Percentiles rank a stretch among this genome's conserved stretches.
Evolutionary conservation across 2,888 invertebrate genomes (phyloP).

Genomic region (Glomeris marginata): DNA sequence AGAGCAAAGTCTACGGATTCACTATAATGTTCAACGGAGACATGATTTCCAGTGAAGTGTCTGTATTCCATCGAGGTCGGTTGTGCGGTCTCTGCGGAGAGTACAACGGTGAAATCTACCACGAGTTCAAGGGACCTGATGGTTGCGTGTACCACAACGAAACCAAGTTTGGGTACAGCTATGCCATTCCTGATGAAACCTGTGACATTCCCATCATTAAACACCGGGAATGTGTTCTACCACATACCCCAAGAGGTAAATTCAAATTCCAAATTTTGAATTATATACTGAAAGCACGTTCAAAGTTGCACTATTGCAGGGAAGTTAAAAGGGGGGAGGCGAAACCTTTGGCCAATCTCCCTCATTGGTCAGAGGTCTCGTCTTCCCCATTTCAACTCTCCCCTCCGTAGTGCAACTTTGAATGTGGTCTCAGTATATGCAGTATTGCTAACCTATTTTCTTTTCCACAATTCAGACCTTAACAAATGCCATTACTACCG

Average conservation of each 20-base stretch:
- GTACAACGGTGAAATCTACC: constrained; percentile 20
- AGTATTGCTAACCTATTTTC: too few species aligned
- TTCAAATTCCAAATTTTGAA: neutral
- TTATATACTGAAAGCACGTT: too few species aligned
- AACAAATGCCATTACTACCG: constrained; percentile 5
- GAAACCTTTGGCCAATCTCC: too few species aligned
- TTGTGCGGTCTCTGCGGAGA: constrained; percentile 23
- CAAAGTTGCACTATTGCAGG: too few species aligned
- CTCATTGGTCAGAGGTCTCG: too few species aligned
- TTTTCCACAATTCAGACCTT: neutral
- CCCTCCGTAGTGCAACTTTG: too few species aligned
- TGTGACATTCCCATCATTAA: constrained; percentile 2
- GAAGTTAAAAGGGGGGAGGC: too few species aligned
- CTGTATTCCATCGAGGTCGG: constrained; percentile 14
- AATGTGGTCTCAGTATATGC: too few species aligned
- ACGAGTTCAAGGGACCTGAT: constrained; percentile 18
- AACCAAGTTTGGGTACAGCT: constrained; percentile 8
- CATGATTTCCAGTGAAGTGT: constrained; percentile 10
- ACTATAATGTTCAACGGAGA: constrained; percentile 15
- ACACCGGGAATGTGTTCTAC: constrained; percentile 1
- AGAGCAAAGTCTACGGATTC: constrained; percentile 7
- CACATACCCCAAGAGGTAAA: constrained; percentile 5
- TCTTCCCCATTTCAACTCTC: too few species aligned
- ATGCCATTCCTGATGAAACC: constrained; percentile 11
- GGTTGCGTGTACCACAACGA: constrained; percentile 14